Evolutionary conservation across 2,113 vertebrate species (phyloP).

Genomic region (Ceyx cyanopectus): DNA sequence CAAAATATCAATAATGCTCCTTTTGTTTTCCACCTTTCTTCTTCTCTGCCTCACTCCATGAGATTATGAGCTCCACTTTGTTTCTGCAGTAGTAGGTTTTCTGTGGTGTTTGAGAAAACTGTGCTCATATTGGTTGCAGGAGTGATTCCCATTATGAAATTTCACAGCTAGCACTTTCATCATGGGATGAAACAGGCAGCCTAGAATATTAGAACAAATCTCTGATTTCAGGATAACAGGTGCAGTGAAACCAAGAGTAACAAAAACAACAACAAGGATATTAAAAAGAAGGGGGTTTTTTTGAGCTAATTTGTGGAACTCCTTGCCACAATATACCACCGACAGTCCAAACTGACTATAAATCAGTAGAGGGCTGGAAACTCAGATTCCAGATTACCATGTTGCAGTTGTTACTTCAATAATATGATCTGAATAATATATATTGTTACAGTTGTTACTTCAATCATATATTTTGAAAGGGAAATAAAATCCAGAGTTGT

Average conservation of each 20-base stretch:
- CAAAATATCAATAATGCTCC: slow-evolving; percentile 56
- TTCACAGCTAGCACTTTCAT: not conserved
- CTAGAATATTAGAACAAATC: not conserved
- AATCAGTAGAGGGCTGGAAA: not conserved
- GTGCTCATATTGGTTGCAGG: not conserved
- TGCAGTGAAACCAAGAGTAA: not conserved
- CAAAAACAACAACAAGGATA: not conserved
- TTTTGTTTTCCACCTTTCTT: slow-evolving; percentile 63
- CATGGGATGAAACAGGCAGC: not conserved
- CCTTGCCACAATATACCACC: not conserved
- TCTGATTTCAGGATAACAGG: not conserved
- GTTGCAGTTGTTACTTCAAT: not conserved
- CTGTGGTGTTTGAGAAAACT: slow-evolving; percentile 12
- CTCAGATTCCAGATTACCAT: not conserved
- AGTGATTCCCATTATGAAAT: slow-evolving; percentile 25
- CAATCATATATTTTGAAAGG: not conserved
- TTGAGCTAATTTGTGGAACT: not conserved
- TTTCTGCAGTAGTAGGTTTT: slow-evolving; percentile 33
- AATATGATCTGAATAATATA: not conserved
- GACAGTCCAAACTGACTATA: not conserved
- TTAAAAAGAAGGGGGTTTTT: not conserved
- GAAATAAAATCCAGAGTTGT: not conserved
- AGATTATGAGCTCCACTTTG: slow-evolving; percentile 14
- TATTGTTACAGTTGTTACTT: not conserved
- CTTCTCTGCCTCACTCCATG: slow-evolving; percentile 46